These are phyloP conservation scores for Hirundo rustica DNA, from an alignment of 2,797 vertebrate species.

Conservation along the genomic window DNA sequence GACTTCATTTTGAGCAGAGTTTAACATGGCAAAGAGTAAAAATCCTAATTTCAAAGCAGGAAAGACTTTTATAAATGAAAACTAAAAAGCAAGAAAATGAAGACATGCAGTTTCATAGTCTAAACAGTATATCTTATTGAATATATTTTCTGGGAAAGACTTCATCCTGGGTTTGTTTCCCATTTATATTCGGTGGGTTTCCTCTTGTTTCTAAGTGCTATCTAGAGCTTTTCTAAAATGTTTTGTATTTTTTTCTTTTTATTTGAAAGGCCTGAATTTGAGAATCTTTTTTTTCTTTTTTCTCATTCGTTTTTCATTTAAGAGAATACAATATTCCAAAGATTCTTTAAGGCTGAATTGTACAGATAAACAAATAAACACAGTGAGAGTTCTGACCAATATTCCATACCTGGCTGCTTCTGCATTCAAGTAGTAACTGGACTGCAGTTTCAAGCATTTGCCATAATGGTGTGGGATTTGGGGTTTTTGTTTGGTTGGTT, in stretches of 20 bases:
- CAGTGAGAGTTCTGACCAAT: neutral
- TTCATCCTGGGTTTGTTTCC: neutral
- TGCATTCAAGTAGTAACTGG: neutral
- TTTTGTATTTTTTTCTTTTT: neutral
- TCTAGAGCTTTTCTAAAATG: neutral
- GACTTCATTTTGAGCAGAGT: neutral
- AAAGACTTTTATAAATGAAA: neutral
- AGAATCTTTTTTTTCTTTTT: neutral
- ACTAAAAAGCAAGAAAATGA: neutral
- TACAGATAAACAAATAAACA: neutral
- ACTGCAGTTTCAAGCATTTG: neutral
- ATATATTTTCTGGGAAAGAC: neutral
- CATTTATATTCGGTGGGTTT: neutral
- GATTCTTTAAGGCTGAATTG: neutral
- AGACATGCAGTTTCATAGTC: neutral
- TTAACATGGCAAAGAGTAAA: neutral
- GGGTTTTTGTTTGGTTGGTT: neutral
- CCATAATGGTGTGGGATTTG: rapidly evolving
- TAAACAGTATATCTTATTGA: neutral
- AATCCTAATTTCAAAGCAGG: neutral
- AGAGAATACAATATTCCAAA: neutral
- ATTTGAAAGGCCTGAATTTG: neutral
- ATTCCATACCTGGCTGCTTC: neutral
- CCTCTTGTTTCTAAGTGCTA: neutral
- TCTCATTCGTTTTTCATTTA: neutral